These are phyloP conservation scores for Synchiropus splendidus DNA, from an alignment of 2,113 vertebrate species.

Conservation along the genomic window DNA sequence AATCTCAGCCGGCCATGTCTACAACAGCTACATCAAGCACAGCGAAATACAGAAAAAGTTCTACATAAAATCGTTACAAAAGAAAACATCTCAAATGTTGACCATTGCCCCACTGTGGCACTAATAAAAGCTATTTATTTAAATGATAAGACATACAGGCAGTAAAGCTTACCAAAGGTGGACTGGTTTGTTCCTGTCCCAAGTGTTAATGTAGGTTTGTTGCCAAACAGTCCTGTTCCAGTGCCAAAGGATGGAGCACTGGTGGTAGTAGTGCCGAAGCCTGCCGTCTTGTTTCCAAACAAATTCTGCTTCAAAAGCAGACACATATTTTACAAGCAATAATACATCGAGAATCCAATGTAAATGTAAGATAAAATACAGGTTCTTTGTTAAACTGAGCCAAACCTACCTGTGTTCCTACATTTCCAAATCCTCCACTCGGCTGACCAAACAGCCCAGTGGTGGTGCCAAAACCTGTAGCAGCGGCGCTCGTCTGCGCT, in stretches of 20 bases:
- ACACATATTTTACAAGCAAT: too few species aligned
- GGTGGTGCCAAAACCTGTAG: slow-evolving; percentile 75
- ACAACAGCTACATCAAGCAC: too few species aligned
- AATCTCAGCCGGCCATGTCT: too few species aligned
- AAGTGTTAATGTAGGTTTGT: slow-evolving; percentile 71
- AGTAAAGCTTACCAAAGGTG: slow-evolving; percentile 54
- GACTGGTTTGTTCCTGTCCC: slow-evolving; percentile 70
- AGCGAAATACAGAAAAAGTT: too few species aligned
- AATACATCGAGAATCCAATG: too few species aligned
- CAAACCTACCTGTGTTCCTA: slow-evolving; percentile 72
- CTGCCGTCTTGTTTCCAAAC: slow-evolving; percentile 85
- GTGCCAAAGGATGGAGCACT: slow-evolving; percentile 87
- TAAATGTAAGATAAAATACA: too few species aligned
- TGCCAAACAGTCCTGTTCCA: slow-evolving; percentile 81
- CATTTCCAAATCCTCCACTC: slow-evolving; percentile 78
- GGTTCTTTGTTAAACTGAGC: too few species aligned
- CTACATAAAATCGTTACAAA: background rate
- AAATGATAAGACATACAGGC: too few species aligned
- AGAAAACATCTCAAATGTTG: background rate
- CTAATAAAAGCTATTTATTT: too few species aligned
- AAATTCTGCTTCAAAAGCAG: slow-evolving; percentile 68
- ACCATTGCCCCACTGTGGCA: too few species aligned
- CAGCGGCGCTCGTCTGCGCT: slow-evolving; percentile 79
- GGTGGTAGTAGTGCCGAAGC: slow-evolving; percentile 89
- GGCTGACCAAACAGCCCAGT: slow-evolving; percentile 80